These are phyloP conservation scores for Seriola dumerili DNA, from an alignment of 2,113 vertebrate species.

Conservation along the genomic window DNA sequence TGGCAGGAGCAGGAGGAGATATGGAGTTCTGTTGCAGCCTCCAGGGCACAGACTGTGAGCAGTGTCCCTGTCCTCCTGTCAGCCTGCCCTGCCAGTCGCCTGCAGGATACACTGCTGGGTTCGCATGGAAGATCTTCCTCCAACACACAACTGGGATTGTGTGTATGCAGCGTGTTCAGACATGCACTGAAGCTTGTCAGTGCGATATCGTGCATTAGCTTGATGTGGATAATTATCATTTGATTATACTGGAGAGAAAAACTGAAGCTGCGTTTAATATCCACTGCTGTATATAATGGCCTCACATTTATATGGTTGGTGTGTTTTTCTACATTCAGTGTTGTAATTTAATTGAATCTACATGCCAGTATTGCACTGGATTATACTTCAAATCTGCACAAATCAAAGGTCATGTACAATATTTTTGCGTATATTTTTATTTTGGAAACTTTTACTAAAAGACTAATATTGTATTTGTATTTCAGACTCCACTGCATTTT, in stretches of 20 bases:
- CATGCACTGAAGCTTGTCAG: background rate
- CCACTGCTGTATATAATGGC: background rate
- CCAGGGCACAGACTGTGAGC: slow-evolving; percentile 14
- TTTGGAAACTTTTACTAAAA: too few relatives aligned
- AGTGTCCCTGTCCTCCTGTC: slow-evolving; percentile 15
- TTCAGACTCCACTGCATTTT: too few relatives aligned
- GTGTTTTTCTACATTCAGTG: background rate
- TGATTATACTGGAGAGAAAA: background rate
- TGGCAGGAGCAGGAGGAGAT: slow-evolving; percentile 41
- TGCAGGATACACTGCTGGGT: slow-evolving; percentile 14
- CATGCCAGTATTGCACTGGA: background rate
- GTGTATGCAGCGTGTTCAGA: background rate
- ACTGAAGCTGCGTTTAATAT: background rate
- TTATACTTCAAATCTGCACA: background rate
- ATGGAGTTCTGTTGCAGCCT: slow-evolving; percentile 31
- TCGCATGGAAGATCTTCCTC: background rate
- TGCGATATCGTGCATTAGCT: too few relatives aligned
- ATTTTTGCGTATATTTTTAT: too few relatives aligned
- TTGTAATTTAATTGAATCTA: background rate
- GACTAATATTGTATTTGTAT: too few relatives aligned
- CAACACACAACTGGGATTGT: background rate
- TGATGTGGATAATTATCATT: background rate
- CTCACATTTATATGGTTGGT: background rate
- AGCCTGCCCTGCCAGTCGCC: slow-evolving; percentile 3
- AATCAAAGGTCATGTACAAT: background rate